These are phyloP conservation scores for Mirza zaza DNA, from an alignment of 2,113 vertebrate genomes.

Conservation along the genomic window DNA sequence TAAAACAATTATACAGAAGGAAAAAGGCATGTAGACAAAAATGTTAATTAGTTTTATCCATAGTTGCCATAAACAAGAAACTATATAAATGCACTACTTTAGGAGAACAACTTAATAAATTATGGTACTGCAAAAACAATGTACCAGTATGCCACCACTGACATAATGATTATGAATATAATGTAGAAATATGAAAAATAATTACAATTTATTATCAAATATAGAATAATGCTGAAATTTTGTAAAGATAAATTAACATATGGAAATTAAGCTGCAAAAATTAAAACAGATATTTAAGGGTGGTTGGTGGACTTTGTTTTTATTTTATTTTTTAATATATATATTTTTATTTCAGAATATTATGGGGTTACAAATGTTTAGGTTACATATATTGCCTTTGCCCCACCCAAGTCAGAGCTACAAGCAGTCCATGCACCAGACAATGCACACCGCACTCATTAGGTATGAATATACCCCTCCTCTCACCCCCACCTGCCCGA, in stretches of 20 bases:
- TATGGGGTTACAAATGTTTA: no score
- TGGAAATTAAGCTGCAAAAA: not conserved
- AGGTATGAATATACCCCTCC: no score
- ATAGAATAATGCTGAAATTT: constrained; percentile 19
- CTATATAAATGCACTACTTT: constrained; percentile 11
- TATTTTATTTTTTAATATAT: not conserved
- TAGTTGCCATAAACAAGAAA: constrained; percentile 47
- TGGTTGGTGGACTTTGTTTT: not conserved
- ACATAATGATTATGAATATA: not conserved
- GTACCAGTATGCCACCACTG: not conserved
- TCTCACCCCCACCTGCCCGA: no score
- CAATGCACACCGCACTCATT: no score
- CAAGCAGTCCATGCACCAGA: no score
- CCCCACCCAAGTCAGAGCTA: no score
- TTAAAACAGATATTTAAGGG: not conserved
- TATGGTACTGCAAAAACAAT: not conserved
- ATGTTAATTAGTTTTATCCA: constrained; percentile 33
- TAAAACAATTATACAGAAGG: constrained; percentile 42
- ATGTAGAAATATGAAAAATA: constrained; percentile 13
- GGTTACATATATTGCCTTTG: no score
- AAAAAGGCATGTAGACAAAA: not conserved
- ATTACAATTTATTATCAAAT: constrained; percentile 31
- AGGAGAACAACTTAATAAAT: constrained; percentile 22
- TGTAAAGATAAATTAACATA: constrained; percentile 16
- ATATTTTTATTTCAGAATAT: no score